These are phyloP conservation scores for Iguana delicatissima DNA, from an alignment of 2,797 vertebrate genomes.

Conservation along the genomic window DNA sequence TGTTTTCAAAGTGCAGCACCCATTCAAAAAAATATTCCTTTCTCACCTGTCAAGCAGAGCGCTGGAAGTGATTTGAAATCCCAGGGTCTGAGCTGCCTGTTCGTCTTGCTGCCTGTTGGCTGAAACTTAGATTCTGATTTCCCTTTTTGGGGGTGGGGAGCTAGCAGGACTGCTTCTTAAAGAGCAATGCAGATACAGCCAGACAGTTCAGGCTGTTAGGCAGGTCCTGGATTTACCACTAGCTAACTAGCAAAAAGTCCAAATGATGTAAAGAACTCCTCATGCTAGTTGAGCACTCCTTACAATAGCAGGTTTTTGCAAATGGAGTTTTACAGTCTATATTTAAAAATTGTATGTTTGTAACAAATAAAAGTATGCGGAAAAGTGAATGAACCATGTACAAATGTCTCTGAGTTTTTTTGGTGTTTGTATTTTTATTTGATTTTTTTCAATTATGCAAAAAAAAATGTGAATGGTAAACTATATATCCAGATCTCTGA, in stretches of 20 bases:
- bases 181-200: constrained; percentile 66
- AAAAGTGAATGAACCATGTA: constrained; percentile 81
- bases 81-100: constrained; percentile 65
- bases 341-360: constrained; percentile 94
- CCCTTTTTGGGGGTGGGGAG: constrained; percentile 46
- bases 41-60: constrained; percentile 48
- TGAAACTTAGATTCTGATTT: constrained; percentile 68
- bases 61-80: constrained; percentile 59
- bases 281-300: constrained; percentile 83
- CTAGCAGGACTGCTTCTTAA: constrained; percentile 73
- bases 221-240: constrained; percentile 85
- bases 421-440: no score
- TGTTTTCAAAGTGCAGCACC: constrained; percentile 70
- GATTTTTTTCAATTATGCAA: no score
- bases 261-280: constrained; percentile 70
- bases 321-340: constrained; percentile 92
- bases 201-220: constrained; percentile 68
- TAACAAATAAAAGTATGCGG: constrained; percentile 90
- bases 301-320: constrained; percentile 86
- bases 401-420: constrained; percentile 37
- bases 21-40: constrained; percentile 68
- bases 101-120: constrained; percentile 69
- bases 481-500: no score
- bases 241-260: constrained; percentile 75
- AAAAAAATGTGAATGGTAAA: no score